Evolutionary conservation across 2,113 vertebrate species (phyloP), one percentile per base, ranked within the genome.

Genomic region (Micromys minutus): DNA sequence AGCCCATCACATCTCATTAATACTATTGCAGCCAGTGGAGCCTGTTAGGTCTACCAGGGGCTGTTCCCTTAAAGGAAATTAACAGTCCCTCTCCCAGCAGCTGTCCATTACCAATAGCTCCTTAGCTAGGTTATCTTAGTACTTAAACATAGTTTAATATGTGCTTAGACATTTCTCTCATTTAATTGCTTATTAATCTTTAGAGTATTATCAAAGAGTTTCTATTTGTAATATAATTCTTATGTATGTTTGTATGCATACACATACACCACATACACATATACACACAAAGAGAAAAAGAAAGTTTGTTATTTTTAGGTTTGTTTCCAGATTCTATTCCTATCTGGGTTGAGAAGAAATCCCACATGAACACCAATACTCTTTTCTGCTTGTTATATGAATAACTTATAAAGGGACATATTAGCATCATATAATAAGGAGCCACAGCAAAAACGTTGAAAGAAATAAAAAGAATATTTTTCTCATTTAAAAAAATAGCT

Each of bases 161-260:
- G 0, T 76, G 85, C 24, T 90, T 95, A 47, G 0, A 42, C 47
- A 90, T 36, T 85, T 85, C 81, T 92, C 16, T 92, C 81, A 57
- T 39, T 81, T 94, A 45, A 89, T 89, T 91, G 29, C 45, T 93
- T 90, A 92, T 67, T 95, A 55, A 6, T 87, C n/a, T 95, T 96
- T 91, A 59, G 87, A 88, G 76, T 39, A 47, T 85, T 83, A 90
- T 24, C 42, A 76, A 71, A 88, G 31, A 65, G 4, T 95, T 91
- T 88, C 52, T 76, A 5, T 92, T 34, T 88, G 72, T 88, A 26
- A 74, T 95, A 8, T 90, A 94, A 94, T 79, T 87, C 16, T 97
- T 88, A 94, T 87, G 47, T 21, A 76, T 87, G 36, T n/a, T n/a
- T n/a, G n/a, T n/a, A n/a, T n/a, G n/a, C n/a, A n/a, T n/a, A 16